Percentiles rank a stretch among this genome's conserved stretches.
These are phyloP conservation scores for Isichthys henryi DNA, from an alignment of 2,113 vertebrate species.

Conservation along the genomic window DNA sequence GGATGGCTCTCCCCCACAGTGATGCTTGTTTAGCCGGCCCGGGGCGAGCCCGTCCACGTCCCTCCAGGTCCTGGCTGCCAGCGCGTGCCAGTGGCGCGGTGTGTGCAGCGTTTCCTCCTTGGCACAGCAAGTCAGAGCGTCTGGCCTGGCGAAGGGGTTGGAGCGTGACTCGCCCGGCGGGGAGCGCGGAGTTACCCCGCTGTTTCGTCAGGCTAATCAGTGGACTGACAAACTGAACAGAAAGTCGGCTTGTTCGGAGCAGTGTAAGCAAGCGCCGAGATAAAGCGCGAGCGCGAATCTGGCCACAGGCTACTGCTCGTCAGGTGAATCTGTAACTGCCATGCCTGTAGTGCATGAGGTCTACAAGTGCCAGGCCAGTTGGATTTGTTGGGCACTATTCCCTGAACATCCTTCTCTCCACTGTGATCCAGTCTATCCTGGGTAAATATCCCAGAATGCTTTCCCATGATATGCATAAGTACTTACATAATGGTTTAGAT, in stretches of 20 bases:
- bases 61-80: background rate
- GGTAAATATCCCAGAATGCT: background rate
- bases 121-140: background rate
- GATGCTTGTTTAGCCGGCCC: background rate
- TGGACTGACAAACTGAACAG: background rate
- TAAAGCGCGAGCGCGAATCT: background rate
- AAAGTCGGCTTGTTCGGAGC: background rate
- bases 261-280: background rate
- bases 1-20: background rate
- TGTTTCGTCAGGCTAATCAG: background rate
- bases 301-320: background rate
- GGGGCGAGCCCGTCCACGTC: background rate
- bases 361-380: background rate
- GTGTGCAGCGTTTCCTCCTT: background rate
- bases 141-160: background rate
- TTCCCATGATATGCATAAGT: background rate
- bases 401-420: background rate
- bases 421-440: too few species aligned
- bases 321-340: background rate
- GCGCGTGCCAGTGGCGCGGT: background rate
- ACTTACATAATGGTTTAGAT: background rate
- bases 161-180: background rate
- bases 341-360: background rate
- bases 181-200: background rate
- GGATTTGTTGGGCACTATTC: background rate